A percentile compares a stretch with the other conserved stretches of the same genome.
Evolutionary conservation across 2,113 vertebrate genomes (phyloP).

Genomic region (Galeopterus variegatus): DNA sequence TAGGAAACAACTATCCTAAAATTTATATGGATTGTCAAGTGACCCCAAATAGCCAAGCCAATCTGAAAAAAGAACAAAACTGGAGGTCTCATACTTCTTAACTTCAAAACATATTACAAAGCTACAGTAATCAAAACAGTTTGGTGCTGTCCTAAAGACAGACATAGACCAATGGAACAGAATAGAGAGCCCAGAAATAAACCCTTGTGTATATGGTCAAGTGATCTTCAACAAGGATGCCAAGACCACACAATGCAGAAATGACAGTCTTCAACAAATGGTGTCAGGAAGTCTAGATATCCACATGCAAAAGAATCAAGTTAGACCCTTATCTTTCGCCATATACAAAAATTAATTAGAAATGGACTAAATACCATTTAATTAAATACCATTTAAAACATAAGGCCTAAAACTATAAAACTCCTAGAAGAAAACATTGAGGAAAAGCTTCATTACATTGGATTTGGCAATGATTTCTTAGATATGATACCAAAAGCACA

Average conservation of each 20-base stretch:
- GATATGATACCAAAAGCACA: background rate
- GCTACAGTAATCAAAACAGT: background rate
- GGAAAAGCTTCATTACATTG: background rate
- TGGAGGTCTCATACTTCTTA: background rate
- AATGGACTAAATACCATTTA: background rate
- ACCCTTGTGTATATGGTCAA: background rate
- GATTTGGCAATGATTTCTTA: background rate
- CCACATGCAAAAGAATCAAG: background rate
- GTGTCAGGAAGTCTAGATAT: background rate
- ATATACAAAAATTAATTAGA: background rate
- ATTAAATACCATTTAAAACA: background rate
- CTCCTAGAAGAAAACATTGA: background rate
- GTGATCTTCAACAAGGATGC: background rate
- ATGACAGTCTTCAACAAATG: background rate
- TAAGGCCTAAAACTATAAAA: conserved; percentile 19
- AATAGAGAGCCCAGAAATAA: background rate
- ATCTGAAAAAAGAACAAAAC: background rate
- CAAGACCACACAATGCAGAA: background rate
- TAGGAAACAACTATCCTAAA: background rate
- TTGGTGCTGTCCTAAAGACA: background rate
- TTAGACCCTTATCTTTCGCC: background rate
- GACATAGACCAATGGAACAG: background rate
- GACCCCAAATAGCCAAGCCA: background rate
- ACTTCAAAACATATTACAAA: conserved; percentile 29
- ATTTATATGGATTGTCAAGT: background rate